Percentiles rank a stretch among this genome's conserved stretches.
These are phyloP conservation scores for Plagiodera versicolora DNA, from an alignment of 2,888 invertebrate species.

Conservation along the genomic window DNA sequence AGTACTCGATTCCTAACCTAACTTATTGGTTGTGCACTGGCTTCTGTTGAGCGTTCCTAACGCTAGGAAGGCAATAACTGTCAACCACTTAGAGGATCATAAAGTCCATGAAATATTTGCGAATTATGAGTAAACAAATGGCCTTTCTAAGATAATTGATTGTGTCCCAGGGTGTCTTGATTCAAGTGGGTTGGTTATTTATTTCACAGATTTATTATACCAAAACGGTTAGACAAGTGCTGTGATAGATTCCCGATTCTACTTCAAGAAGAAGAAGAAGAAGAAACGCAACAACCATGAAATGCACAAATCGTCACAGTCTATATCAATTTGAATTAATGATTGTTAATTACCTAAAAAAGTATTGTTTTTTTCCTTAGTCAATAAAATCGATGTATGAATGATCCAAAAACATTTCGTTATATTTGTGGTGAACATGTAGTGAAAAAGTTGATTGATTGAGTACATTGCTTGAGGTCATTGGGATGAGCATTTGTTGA, in stretches of 20 bases:
- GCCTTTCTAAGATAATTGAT: neutral
- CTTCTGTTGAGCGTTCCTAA: neutral
- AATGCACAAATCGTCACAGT: neutral
- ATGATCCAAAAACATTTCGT: too few species aligned
- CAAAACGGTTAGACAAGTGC: neutral
- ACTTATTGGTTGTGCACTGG: too few species aligned
- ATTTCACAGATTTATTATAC: neutral
- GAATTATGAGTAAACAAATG: neutral
- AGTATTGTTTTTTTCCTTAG: too few species aligned
- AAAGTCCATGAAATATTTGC: conserved; percentile 1
- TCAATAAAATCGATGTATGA: too few species aligned
- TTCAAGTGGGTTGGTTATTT: neutral
- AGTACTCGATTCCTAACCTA: too few species aligned
- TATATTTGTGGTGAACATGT: too few species aligned
- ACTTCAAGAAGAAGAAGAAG: too few species aligned
- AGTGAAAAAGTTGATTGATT: too few species aligned
- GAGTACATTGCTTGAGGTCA: too few species aligned
- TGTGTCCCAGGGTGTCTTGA: neutral
- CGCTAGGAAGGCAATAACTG: neutral
- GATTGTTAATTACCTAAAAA: too few species aligned
- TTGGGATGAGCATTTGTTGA: too few species aligned
- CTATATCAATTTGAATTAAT: neutral
- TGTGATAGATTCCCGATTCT: too few species aligned
- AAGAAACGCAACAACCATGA: neutral
- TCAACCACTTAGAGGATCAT: neutral